Evolutionary conservation across 2,113 vertebrate genomes (phyloP), one percentile per base, ranked within the genome.

Genomic region (Pedetes capensis): DNA sequence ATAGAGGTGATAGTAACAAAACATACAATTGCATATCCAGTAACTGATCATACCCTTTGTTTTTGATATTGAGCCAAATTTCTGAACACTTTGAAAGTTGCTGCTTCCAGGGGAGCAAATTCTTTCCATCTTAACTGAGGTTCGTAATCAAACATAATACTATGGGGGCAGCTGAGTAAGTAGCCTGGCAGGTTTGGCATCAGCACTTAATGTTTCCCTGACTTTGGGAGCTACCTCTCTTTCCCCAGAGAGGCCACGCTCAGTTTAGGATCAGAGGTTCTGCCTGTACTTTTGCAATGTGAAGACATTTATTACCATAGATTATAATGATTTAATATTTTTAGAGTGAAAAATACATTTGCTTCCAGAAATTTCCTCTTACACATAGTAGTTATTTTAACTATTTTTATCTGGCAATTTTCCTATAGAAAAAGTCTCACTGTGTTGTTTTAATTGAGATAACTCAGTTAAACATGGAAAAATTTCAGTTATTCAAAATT

Each of bases 351-450:
- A 93, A 95, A 96, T 87, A 83, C 22, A 68, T 44, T 64, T 20
- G 22, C 14, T 92, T 97, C 61, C 74, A 68, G 39, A 51, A 79
- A 92, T 9, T 88, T 96, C 81, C 71, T 92, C 2, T 79, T 44
- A 76, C n/a, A 74, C 49, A 75, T 27, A 51, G 25, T 42, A 97
- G 86, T 90, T 84, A 92, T 93, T 93, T 96, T 91, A 95, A 89
- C 81, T 16, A 96, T 95, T 97, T 96, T 95, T 95, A 37, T 57
- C n/a, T 89, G 87, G 87, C 8, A 74, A 63, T 82, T 94, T 90
- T 86, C 81, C 63, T 71, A 39, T 53, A 66, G 91, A 93, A 66
- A 87, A 39, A 68, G 91, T 91, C 42, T 82, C 37, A 47, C 51
- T 89, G 37, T 85, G 32, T 87, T 79, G 9, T 81, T 87, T 88